These are phyloP conservation scores for Selene dorsalis DNA, from an alignment of 2,797 vertebrate species.

Conservation along the genomic window DNA sequence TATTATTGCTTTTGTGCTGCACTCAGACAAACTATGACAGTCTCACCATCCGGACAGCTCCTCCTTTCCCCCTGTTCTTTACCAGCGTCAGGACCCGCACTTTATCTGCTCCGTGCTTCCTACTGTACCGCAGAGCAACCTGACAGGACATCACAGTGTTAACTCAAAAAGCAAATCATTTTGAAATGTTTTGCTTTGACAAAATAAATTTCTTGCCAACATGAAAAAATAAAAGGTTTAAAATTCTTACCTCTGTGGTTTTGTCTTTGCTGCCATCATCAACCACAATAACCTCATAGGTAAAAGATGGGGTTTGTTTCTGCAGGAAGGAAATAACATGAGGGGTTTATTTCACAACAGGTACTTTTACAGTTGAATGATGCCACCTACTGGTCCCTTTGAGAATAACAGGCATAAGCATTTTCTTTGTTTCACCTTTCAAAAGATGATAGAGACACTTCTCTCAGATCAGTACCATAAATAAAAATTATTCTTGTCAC, in stretches of 20 bases:
- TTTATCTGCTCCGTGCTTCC: slow-evolving; percentile 91
- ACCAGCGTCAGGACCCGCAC: slow-evolving; percentile 91
- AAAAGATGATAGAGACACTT: background rate
- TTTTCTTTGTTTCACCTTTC: background rate
- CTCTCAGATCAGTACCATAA: background rate
- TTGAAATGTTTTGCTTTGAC: background rate
- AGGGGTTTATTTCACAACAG: background rate
- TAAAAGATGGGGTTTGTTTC: slow-evolving; percentile 89
- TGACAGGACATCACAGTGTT: slow-evolving; percentile 65
- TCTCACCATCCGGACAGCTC: slow-evolving; percentile 94
- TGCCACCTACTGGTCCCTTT: slow-evolving; percentile 68
- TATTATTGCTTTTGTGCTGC: background rate
- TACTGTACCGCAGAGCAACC: slow-evolving; percentile 91
- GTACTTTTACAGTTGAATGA: slow-evolving; percentile 27
- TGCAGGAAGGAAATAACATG: slow-evolving; percentile 72
- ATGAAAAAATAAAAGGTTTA: background rate
- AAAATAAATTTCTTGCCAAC: background rate
- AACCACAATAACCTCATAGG: slow-evolving; percentile 95
- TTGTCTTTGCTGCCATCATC: slow-evolving; percentile 97
- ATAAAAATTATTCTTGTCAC: background rate
- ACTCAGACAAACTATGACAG: background rate
- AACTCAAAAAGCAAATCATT: background rate
- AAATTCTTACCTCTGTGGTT: slow-evolving; percentile 89
- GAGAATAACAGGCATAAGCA: background rate
- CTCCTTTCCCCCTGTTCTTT: slow-evolving; percentile 95